phyloP scores from a whole-genome alignment of 2,113 vertebrate species.

The Rhipidura dahli region DNA sequence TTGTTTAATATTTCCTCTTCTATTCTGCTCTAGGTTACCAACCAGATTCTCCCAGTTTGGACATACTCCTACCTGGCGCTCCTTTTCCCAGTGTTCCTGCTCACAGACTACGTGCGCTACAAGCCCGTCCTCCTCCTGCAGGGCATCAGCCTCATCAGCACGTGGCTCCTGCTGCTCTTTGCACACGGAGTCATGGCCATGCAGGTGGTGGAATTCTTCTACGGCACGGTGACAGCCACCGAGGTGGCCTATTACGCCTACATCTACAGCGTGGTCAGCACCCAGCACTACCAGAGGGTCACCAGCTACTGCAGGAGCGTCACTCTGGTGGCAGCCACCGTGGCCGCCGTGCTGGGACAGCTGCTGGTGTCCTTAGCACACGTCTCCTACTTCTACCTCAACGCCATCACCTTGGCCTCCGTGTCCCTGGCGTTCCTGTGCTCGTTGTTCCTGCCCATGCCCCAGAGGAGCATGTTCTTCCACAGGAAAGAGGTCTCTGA shows the following conservation, averaged over 20 bases:
- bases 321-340: conserved; percentile 81
- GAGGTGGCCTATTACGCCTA: conserved; percentile 93
- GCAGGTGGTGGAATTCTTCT: conserved; percentile 84
- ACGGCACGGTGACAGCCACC: conserved; percentile 78
- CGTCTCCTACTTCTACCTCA: conserved; percentile 80
- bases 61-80: conserved; percentile 86
- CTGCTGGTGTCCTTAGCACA: conserved; percentile 80
- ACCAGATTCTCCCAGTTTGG: conserved; percentile 86
- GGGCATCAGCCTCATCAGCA: conserved; percentile 63
- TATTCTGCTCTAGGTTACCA: conserved; percentile 76
- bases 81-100: conserved; percentile 84
- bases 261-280: conserved; percentile 89
- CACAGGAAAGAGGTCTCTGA: conserved; percentile 55
- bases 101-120: conserved; percentile 89
- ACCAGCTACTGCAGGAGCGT: conserved; percentile 84
- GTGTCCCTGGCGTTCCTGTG: conserved; percentile 70
- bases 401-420: conserved; percentile 77
- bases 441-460: conserved; percentile 83
- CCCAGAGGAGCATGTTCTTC: conserved; percentile 89
- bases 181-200: conserved; percentile 74
- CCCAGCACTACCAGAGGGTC: conserved; percentile 81
- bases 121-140: conserved; percentile 87
- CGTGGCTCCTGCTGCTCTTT: conserved; percentile 79
- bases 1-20: neutral
- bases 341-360: conserved; percentile 83